A percentile compares a stretch with the other conserved stretches of the same genome.
Conservation (phyloP, 2,888 invertebrate species). For the Sepiola atlantica region DNA sequence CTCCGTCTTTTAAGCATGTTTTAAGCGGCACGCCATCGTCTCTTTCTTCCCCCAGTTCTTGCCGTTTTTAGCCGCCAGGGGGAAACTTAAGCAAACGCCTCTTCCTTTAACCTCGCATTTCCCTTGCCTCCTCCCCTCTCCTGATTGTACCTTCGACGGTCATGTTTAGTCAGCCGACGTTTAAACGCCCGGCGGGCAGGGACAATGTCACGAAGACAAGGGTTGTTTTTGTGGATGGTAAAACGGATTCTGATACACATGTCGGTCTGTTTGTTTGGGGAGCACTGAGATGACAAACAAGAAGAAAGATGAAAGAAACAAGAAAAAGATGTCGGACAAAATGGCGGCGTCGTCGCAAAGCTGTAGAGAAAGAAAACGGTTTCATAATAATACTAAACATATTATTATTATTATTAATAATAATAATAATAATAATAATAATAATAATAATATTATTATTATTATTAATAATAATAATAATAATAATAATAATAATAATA, state of each 20-base stretch:
- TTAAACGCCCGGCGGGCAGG: constrained; percentile 32
- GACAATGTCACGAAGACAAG: constrained; percentile 6
- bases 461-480: no score
- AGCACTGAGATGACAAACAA: background rate
- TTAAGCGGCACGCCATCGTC: background rate
- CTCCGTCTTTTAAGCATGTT: background rate
- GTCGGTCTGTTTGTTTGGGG: background rate
- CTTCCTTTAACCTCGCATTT: background rate
- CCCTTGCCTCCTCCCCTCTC: background rate
- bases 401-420: no score
- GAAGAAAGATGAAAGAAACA: background rate
- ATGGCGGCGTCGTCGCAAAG: background rate
- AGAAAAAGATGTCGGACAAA: background rate
- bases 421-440: no score
- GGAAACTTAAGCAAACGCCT: background rate
- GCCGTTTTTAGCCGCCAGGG: background rate
- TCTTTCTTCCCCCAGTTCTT: background rate
- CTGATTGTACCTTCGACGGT: background rate
- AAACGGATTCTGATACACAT: constrained; percentile 15
- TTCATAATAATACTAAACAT: no score
- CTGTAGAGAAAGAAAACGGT: no score
- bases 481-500: no score
- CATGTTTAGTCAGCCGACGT: background rate
- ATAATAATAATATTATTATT: no score
- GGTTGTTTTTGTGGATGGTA: background rate